Percentiles rank a stretch among this genome's conserved stretches.
Conservation (phyloP, 2,797 vertebrate species). For the Alcedo atthis region DNA sequence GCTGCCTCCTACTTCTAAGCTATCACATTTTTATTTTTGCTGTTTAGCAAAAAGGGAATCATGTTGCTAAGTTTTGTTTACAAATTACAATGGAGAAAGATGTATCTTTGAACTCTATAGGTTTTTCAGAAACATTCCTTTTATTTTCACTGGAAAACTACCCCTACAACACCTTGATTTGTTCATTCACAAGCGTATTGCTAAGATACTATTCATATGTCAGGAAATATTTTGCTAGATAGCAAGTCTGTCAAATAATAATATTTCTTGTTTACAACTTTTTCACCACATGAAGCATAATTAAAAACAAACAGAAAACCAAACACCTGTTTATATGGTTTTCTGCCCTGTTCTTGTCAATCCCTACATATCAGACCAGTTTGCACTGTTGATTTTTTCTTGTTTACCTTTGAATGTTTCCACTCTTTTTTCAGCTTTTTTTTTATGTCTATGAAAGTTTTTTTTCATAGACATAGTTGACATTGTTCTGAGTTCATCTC, state of each 20-base stretch:
- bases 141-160: background rate
- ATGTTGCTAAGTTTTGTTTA: background rate
- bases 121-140: background rate
- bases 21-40: background rate
- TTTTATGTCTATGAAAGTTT: background rate
- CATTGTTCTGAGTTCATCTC: background rate
- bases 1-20: background rate
- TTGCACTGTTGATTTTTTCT: background rate
- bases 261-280: background rate
- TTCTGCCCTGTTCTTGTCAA: conserved; percentile 28
- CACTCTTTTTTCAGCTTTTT: background rate
- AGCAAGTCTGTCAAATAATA: conserved; percentile 13
- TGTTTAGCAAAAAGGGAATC: background rate
- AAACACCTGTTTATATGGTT: background rate
- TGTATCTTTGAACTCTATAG: background rate
- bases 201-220: background rate
- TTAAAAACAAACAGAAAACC: conserved; percentile 12
- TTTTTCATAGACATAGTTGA: background rate
- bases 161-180: background rate
- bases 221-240: background rate
- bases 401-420: background rate
- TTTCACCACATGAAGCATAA: background rate
- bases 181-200: background rate
- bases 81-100: background rate
- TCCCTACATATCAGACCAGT: background rate